Base-by-base conservation (phyloP, 2,113 vertebrate species). In the Heterotilapia buettikoferi region DNA sequence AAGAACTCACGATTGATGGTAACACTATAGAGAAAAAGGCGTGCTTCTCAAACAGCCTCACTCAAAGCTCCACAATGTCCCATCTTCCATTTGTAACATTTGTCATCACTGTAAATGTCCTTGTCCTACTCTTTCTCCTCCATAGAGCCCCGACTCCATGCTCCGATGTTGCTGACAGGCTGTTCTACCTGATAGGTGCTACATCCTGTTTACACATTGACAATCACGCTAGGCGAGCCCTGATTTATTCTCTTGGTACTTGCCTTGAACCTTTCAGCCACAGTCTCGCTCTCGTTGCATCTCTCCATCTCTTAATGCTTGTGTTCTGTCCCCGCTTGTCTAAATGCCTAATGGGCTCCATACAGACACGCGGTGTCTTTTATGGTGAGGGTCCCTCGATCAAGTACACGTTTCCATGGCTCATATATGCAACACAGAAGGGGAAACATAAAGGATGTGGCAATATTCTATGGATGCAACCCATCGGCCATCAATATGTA, bases 191-290 rank as follows among this genome's bases (percentile, higher is more conserved):
- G 88, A 84, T 66, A 80, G 84, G 79, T 88, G 90, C 89, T 84
- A 63, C 86, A 85, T 90, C 91, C 86, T 86, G 81, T 92, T 92
- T 91, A 84, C 87, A 38, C 80, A 43, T 84, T 59, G 85, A 91
- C 89, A 89, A 90, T 88, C 45, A 10, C 88, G 82, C 87, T 90
- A 85, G 79, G 86, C 66, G 47, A 78, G 88, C 86, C 91, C 78
- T 93, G 91, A 95, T 93, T 94, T 92, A 94, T 95, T 88, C 84
- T 56, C 93, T 87, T 89, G 91, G 76, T 84, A 84, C 93, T 94
- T 83, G 90, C 93, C 95, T 94, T 95, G 95, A 95, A 94, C 94
- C 92, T 94, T 94, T 89, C 89, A 90, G 54, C 87, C 86, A 87
- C 93, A 88, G 82, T 90, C 83, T 88, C 59, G 24, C 52, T 85